Conservation (phyloP, 2,113 vertebrate genomes). For the Brachirus orientalis region DNA sequence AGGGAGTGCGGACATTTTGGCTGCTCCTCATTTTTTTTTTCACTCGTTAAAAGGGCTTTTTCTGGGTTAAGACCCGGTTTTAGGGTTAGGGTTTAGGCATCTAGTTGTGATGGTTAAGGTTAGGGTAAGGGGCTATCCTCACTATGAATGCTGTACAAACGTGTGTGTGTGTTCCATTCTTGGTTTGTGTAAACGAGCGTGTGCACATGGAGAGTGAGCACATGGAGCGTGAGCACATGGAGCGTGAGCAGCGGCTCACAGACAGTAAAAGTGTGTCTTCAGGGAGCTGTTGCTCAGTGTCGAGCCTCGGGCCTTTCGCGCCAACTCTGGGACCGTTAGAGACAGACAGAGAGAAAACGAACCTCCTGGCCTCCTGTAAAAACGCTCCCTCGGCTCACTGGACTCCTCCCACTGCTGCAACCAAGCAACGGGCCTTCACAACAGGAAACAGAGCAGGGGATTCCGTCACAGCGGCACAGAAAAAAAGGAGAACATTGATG, state of each 20-base stretch:
- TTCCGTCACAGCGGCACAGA: conserved; percentile 85
- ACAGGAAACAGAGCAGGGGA: conserved; percentile 93
- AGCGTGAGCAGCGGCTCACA: conserved; percentile 14
- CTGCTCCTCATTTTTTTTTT: too few relatives aligned
- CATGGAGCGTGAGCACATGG: conserved; percentile 12
- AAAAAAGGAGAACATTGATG: conserved; percentile 82
- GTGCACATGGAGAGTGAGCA: conserved; percentile 16
- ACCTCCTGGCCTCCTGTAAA: conserved; percentile 40
- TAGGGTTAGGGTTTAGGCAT: too few relatives aligned
- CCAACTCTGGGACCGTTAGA: conserved; percentile 14
- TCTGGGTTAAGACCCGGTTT: too few relatives aligned
- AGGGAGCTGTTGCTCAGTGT: conserved; percentile 35
- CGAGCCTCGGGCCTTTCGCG: too few relatives aligned
- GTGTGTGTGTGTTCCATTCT: conserved; percentile 12
- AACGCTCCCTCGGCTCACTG: conserved; percentile 69
- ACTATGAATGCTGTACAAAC: too few relatives aligned
- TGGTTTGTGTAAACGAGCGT: conserved; percentile 19
- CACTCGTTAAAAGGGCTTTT: too few relatives aligned
- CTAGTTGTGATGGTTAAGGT: too few relatives aligned
- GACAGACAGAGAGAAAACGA: conserved; percentile 26
- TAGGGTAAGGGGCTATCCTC: too few relatives aligned
- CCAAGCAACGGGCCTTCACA: conserved; percentile 90
- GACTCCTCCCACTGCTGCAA: conserved; percentile 81
- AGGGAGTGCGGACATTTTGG: too few relatives aligned
- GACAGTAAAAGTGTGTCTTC: conserved; percentile 14